A percentile compares a stretch with the other conserved stretches of the same genome.
Conservation (phyloP, 1,140 invertebrate species). For the Scaptomyza pallida region DNA sequence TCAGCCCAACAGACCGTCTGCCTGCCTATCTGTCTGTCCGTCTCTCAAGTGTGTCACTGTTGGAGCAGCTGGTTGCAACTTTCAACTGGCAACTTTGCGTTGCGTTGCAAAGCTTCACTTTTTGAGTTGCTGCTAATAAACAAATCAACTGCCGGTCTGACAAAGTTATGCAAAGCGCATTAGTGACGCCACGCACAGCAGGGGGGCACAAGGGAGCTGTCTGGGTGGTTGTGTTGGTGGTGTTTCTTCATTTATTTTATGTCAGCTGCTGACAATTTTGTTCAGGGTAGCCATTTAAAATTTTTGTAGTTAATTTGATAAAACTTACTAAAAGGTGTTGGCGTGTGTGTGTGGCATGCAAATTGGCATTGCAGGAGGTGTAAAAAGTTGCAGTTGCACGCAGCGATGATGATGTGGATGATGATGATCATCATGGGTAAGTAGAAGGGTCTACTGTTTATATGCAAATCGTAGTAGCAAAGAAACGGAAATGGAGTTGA, state of each 20-base stretch:
- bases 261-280: neutral
- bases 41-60: neutral
- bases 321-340: conserved; percentile 19
- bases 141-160: conserved; percentile 44
- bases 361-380: conserved; percentile 23
- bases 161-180: conserved; percentile 67
- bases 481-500: conserved; percentile 4
- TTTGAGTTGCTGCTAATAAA: conserved; percentile 31
- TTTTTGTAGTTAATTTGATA: conserved; percentile 26
- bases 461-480: conserved; percentile 44
- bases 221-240: neutral
- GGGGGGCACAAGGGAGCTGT: neutral
- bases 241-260: conserved; percentile 1
- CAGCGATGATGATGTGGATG: neutral
- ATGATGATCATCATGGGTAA: neutral
- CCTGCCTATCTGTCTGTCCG: too few species aligned
- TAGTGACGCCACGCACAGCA: conserved; percentile 21
- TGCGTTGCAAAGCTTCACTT: conserved; percentile 5
- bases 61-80: conserved; percentile 26
- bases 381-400: conserved; percentile 13
- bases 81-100: conserved; percentile 13
- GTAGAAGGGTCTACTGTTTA: neutral
- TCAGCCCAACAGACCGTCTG: too few species aligned
- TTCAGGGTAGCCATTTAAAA: neutral
- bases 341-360: conserved; percentile 25